Conservation (phyloP, 1,140 invertebrate genomes). For the Ceratosolen solmsi region DNA sequence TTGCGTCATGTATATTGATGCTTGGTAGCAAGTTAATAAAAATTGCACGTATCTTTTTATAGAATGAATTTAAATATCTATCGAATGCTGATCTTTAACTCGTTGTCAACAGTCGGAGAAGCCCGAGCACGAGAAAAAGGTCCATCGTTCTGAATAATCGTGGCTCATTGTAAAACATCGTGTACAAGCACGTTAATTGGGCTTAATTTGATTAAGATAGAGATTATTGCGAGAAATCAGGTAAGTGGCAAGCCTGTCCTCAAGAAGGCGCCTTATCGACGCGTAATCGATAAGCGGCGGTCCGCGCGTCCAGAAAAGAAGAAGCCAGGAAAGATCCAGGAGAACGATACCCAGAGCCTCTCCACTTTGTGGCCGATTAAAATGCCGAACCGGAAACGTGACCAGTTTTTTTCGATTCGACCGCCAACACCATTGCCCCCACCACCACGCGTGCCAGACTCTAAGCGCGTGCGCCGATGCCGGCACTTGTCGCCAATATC, state of each 20-base stretch:
- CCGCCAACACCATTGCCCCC: too few species aligned
- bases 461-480: constrained; percentile 48
- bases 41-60: not conserved
- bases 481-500: constrained; percentile 50
- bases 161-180: constrained; percentile 52
- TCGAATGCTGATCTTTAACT: constrained; percentile 24
- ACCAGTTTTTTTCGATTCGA: constrained; percentile 50
- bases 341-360: constrained; percentile 29
- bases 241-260: constrained; percentile 46
- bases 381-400: constrained; percentile 54
- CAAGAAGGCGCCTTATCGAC: constrained; percentile 49
- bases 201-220: constrained; percentile 54
- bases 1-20: not conserved
- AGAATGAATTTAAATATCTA: constrained; percentile 16
- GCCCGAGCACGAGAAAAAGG: constrained; percentile 10
- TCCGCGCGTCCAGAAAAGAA: not conserved
- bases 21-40: not conserved
- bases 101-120: constrained; percentile 12
- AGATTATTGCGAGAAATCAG: constrained; percentile 42
- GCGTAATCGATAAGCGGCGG: constrained; percentile 44
- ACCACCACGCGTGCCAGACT: constrained; percentile 53
- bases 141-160: constrained; percentile 23
- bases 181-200: constrained; percentile 54
- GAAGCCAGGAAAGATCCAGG: constrained; percentile 24
- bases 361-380: constrained; percentile 50